Evolutionary conservation across 2,113 vertebrate genomes (phyloP).

Genomic region (Misgurnus anguillicaudatus): DNA sequence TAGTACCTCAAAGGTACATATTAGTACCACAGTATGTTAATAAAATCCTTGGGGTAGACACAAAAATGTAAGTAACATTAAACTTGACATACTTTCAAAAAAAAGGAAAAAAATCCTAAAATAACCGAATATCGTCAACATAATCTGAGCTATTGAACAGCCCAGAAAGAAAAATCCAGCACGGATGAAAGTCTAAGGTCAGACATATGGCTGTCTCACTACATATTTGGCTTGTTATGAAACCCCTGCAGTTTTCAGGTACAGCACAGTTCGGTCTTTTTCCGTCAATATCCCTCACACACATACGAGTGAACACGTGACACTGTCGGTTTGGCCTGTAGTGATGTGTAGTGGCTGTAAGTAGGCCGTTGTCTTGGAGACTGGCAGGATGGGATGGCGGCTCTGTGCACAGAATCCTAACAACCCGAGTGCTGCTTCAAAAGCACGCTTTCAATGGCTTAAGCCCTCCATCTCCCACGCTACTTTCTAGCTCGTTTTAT

Average conservation of each 20-base stretch:
- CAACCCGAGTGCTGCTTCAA: conserved; percentile 43
- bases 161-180: neutral
- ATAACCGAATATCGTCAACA: neutral
- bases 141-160: neutral
- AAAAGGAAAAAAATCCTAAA: neutral
- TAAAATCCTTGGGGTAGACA: neutral
- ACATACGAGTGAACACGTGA: neutral
- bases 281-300: conserved; percentile 8
- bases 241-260: conserved; percentile 30
- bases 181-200: neutral
- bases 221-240: conserved; percentile 1
- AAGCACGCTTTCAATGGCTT: neutral
- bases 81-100: neutral
- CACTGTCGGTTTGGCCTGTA: neutral
- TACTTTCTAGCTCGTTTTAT: neutral
- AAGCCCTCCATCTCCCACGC: neutral
- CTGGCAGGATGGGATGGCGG: conserved; percentile 57
- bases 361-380: conserved; percentile 72
- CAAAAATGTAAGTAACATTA: neutral
- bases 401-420: conserved; percentile 58
- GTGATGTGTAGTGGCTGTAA: conserved; percentile 56
- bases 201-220: conserved; percentile 10
- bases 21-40: no score
- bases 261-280: neutral
- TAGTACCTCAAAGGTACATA: neutral